These are phyloP conservation scores for Podarcis siculus DNA, from an alignment of 2,797 vertebrate species.

Conservation along the genomic window DNA sequence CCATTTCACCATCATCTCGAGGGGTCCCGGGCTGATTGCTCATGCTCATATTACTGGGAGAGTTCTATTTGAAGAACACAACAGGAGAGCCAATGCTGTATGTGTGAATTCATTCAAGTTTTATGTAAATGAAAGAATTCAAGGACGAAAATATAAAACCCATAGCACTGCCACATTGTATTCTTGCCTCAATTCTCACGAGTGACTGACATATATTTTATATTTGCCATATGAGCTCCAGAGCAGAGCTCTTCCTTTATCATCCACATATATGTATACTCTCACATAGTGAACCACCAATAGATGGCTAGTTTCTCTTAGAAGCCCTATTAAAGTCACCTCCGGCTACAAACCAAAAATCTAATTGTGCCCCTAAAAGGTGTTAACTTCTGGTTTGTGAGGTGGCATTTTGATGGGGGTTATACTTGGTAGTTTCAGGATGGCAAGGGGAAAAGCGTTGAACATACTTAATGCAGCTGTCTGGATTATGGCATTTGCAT, in stretches of 20 bases:
- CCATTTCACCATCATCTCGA: conserved; percentile 96
- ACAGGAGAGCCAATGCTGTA: conserved; percentile 42
- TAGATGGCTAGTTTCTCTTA: neutral
- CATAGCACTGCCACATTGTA: neutral
- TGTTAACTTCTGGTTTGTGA: neutral
- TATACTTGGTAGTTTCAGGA: neutral
- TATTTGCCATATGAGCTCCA: neutral
- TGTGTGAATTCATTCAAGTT: conserved; percentile 30
- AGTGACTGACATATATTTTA: neutral
- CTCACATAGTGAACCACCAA: neutral
- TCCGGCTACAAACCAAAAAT: no score
- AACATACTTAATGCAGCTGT: neutral
- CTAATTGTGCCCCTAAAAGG: no score
- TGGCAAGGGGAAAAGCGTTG: neutral
- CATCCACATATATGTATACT: neutral
- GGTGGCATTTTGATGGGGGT: neutral
- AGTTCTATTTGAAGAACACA: conserved; percentile 85
- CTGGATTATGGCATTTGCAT: conserved; percentile 31
- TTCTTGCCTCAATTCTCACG: neutral
- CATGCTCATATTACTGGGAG: conserved; percentile 97
- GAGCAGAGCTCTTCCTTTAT: neutral
- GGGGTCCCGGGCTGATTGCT: conserved; percentile 98
- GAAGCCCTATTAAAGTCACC: no score
- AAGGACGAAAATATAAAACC: conserved; percentile 19
- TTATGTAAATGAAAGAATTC: conserved; percentile 26